phyloP scores from a whole-genome alignment of 37 sponge, comb jelly and placozoan species.

The Dysidea cf. avara region DNA sequence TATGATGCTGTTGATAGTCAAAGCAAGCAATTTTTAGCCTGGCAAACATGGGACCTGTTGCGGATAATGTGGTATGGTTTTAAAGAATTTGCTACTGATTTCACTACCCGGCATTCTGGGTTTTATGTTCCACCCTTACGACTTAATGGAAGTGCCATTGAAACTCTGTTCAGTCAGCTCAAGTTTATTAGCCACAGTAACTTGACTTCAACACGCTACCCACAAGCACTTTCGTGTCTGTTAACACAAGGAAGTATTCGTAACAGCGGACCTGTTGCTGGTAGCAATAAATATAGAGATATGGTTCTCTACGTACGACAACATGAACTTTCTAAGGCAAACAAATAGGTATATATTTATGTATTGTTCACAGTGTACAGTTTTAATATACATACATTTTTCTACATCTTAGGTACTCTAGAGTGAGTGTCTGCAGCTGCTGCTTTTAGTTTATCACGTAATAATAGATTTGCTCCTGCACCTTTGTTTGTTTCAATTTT shows the following conservation, averaged over 20 bases:
- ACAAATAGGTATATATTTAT: too few relatives aligned
- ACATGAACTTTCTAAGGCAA: background rate
- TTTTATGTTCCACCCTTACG: background rate
- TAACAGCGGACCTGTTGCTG: too few relatives aligned
- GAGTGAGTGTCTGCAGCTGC: background rate
- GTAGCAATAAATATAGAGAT: too few relatives aligned
- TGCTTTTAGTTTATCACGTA: background rate
- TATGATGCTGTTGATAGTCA: background rate
- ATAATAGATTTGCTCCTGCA: background rate
- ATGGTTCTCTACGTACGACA: too few relatives aligned
- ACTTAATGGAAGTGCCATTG: background rate
- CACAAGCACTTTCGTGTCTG: too few relatives aligned
- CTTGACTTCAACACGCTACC: too few relatives aligned
- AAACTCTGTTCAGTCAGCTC: too few relatives aligned
- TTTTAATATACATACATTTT: too few relatives aligned
- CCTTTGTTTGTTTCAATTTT: background rate
- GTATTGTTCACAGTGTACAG: too few relatives aligned
- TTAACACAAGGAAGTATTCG: too few relatives aligned
- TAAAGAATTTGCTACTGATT: background rate
- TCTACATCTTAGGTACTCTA: too few relatives aligned
- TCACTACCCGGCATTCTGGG: background rate
- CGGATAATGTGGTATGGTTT: conserved; percentile 1
- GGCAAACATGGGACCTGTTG: conserved; percentile 21
- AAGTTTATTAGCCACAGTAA: too few relatives aligned
- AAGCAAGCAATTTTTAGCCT: background rate